Evolutionary conservation across 1,140 invertebrate species (phyloP).

Genomic region (Brachionus koreanus): DNA sequence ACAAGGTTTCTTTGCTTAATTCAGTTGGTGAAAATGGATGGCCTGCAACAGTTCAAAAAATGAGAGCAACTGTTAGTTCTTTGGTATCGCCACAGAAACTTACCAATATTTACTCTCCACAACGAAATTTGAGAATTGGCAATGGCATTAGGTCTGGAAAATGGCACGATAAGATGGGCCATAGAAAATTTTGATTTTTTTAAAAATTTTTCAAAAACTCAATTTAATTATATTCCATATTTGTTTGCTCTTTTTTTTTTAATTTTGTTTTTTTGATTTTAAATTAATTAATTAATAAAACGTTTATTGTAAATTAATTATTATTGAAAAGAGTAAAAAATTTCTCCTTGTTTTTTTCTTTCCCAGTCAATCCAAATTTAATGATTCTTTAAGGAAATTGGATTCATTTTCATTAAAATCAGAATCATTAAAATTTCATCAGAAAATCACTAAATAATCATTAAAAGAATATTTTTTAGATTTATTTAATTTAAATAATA

Average conservation of each 20-base stretch:
- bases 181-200: not conserved
- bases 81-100: not conserved
- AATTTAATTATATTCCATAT: too few relatives aligned
- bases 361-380: too few relatives aligned
- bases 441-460: too few relatives aligned
- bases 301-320: not conserved
- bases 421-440: too few relatives aligned
- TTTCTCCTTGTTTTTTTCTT: too few relatives aligned
- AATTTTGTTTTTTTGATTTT: too few relatives aligned
- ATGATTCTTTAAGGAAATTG: too few relatives aligned
- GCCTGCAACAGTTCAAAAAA: not conserved
- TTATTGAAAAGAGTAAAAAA: not conserved
- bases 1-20: not conserved
- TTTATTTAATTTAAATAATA: too few relatives aligned
- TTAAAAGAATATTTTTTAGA: too few relatives aligned
- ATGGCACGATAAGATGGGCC: not conserved
- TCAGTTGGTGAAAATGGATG: constrained; percentile 2
- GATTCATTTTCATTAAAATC: too few relatives aligned
- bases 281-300: not conserved
- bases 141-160: not conserved
- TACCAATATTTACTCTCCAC: not conserved
- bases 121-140: not conserved
- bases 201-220: too few relatives aligned
- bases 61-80: not conserved
- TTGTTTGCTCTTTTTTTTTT: too few relatives aligned